Evolutionary conservation across 2,888 invertebrate genomes (phyloP).

Genomic region (Coelinius sp.): DNA sequence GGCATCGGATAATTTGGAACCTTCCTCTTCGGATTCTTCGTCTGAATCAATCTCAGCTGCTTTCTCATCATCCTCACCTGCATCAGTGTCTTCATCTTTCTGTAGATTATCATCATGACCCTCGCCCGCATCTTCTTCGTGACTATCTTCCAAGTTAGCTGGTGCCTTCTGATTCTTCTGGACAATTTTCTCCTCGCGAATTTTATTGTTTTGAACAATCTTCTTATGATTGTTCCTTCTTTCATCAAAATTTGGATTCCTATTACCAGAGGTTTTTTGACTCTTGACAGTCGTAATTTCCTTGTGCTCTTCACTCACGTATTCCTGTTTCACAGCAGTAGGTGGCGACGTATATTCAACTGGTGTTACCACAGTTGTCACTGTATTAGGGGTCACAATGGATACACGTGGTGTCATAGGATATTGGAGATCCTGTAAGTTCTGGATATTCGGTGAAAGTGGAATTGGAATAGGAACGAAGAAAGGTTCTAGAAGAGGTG

Average conservation of each 20-base stretch:
- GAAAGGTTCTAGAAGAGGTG: constrained; percentile 51
- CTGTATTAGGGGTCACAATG: constrained; percentile 2
- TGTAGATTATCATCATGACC: constrained; percentile 33
- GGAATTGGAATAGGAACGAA: constrained; percentile 64
- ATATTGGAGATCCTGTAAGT: constrained; percentile 19
- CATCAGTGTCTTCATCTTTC: constrained; percentile 11
- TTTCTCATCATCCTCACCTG: constrained; percentile 9
- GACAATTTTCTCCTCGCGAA: constrained; percentile 1
- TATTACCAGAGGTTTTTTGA: constrained; percentile 51
- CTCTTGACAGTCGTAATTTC: constrained; percentile 55
- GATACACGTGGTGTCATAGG: constrained; percentile 30
- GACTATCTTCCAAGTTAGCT: constrained; percentile 41
- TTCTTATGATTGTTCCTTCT: constrained; percentile 44
- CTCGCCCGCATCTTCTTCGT: constrained; percentile 36
- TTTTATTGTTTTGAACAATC: constrained; percentile 14
- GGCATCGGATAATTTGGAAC: too few relatives aligned
- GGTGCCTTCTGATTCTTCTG: constrained; percentile 52
- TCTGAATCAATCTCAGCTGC: constrained; percentile 16
- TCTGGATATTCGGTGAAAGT: constrained; percentile 55
- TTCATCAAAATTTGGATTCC: constrained; percentile 35
- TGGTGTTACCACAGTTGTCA: background rate
- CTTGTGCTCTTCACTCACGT: constrained; percentile 50
- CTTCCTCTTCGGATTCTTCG: constrained; percentile 15
- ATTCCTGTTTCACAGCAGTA: constrained; percentile 43
- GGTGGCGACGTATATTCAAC: constrained; percentile 4